Conservation (phyloP, 2,113 vertebrate species). For the Oriolus oriolus region DNA sequence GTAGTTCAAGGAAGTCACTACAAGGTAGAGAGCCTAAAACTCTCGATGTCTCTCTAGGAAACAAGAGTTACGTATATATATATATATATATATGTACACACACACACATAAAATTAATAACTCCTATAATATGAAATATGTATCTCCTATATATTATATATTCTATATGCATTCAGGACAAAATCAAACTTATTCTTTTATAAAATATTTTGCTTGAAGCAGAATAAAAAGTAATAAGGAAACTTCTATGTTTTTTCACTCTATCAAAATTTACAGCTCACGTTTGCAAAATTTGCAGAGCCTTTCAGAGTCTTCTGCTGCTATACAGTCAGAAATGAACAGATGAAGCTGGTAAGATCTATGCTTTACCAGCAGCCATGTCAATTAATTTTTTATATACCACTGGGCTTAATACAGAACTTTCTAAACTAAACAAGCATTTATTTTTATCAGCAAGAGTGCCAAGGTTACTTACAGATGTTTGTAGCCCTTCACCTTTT, state of each 20-base stretch:
- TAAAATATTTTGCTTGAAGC: background rate
- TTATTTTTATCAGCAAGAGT: background rate
- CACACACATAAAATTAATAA: background rate
- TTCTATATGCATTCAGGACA: background rate
- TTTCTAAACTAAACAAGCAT: background rate
- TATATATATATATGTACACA: no score
- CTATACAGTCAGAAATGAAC: background rate
- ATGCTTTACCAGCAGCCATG: background rate
- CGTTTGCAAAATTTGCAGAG: background rate
- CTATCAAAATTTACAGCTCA: background rate
- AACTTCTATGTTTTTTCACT: background rate
- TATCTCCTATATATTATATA: background rate
- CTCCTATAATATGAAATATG: background rate
- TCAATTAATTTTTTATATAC: constrained; percentile 26
- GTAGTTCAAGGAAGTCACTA: background rate
- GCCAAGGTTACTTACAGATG: background rate
- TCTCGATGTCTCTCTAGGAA: background rate
- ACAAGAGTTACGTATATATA: background rate
- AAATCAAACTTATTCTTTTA: background rate
- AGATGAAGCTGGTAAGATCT: background rate
- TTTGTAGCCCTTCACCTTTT: background rate
- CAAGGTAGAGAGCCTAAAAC: background rate
- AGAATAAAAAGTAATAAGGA: background rate
- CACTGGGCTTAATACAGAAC: background rate
- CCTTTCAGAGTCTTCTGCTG: background rate